Conservation (phyloP, 2,888 invertebrate genomes). For the Caenorhabditis zanzibari region DNA sequence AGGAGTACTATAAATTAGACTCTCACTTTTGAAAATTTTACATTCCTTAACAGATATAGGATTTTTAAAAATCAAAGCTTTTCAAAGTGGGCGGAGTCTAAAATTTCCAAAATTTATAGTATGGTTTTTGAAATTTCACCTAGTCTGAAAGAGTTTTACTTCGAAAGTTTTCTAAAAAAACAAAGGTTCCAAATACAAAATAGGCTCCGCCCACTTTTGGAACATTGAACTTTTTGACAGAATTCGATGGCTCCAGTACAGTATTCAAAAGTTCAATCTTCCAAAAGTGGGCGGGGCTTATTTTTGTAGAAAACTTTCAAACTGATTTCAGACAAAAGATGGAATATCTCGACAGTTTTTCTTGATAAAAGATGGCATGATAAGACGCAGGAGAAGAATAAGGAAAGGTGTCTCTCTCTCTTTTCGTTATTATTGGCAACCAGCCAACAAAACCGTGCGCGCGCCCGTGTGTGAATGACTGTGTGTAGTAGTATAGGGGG, state of each 20-base stretch:
- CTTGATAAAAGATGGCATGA: constrained; percentile 18
- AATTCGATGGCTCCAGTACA: constrained; percentile 8
- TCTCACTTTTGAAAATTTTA: no score
- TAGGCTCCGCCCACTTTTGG: background rate
- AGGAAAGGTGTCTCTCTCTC: background rate
- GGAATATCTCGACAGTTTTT: constrained; percentile 5
- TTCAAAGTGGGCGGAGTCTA: no score
- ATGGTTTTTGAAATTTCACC: no score
- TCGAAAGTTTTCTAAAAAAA: background rate
- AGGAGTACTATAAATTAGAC: no score
- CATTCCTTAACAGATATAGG: no score
- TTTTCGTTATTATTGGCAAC: constrained; percentile 39
- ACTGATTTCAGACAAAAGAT: background rate
- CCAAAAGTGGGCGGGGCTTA: background rate
- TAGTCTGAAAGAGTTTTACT: background rate
- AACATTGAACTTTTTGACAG: constrained; percentile 2
- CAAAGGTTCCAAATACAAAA: background rate
- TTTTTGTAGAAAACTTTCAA: background rate
- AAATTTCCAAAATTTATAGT: no score
- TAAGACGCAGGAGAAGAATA: background rate
- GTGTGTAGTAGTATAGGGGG: constrained; percentile 9
- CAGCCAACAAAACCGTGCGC: constrained; percentile 53
- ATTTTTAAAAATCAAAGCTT: no score
- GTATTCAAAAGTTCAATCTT: background rate
- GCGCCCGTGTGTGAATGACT: constrained; percentile 15